Conservation (phyloP, 2,888 invertebrate species). For the Pristionchus japonicus region DNA sequence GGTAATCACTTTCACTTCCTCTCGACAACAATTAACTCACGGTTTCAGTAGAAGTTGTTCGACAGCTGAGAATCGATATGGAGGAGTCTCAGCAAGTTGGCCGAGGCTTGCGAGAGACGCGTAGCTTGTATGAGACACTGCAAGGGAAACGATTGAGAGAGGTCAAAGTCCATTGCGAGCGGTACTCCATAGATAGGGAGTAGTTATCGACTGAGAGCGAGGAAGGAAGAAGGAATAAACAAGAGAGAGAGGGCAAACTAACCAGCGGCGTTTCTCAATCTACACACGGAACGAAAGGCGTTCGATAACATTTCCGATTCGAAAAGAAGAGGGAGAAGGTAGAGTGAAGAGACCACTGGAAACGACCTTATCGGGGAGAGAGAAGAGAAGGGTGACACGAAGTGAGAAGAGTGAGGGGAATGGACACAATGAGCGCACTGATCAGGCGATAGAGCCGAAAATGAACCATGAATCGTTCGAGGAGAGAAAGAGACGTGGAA, state of each 20-base stretch:
- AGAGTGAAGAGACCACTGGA: slow-evolving; percentile 12
- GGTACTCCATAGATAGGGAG: neutral
- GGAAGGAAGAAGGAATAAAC: neutral
- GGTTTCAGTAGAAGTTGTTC: neutral
- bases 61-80: neutral
- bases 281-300: slow-evolving; percentile 30
- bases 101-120: slow-evolving; percentile 6
- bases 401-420: slow-evolving; percentile 3
- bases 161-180: neutral
- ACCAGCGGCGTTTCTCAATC: slow-evolving; percentile 14
- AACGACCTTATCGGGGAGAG: slow-evolving; percentile 27
- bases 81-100: neutral
- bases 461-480: neutral
- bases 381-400: neutral
- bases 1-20: neutral
- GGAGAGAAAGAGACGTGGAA: neutral
- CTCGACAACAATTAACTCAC: neutral
- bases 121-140: neutral
- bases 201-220: neutral
- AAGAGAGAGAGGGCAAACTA: neutral
- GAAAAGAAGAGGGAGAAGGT: neutral
- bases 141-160: neutral
- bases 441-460: slow-evolving; percentile 28
- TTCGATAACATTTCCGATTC: neutral
- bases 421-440: neutral